Evolutionary conservation across 2,888 invertebrate species (phyloP).

Genomic region (Hipparchia sbordonii): DNA sequence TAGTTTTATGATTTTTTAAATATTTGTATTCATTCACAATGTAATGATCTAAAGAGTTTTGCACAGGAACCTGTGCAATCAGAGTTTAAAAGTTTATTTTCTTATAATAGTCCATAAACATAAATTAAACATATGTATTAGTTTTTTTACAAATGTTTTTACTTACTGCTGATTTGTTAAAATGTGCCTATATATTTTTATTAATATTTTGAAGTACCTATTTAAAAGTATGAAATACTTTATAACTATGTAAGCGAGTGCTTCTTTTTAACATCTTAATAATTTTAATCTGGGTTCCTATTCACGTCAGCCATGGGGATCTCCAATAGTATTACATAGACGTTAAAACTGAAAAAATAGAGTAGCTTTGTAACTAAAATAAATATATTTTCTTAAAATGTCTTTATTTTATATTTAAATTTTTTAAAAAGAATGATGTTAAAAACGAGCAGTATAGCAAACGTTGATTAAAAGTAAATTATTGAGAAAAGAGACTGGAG

Average conservation of each 20-base stretch:
- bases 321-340: slow-evolving; percentile 1
- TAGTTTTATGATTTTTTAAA: too few species aligned
- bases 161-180: not conserved
- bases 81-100: too few species aligned
- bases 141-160: not conserved
- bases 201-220: not conserved
- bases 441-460: not conserved
- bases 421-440: slow-evolving; percentile 3
- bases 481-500: slow-evolving; percentile 15
- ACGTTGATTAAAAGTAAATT: not conserved
- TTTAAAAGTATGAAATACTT: slow-evolving; percentile 9
- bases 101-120: not conserved
- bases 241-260: not conserved
- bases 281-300: slow-evolving; percentile 13
- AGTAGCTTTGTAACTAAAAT: not conserved
- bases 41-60: too few species aligned
- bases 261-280: not conserved
- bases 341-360: not conserved
- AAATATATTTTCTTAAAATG: slow-evolving; percentile 13
- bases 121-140: not conserved
- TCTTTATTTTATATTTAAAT: slow-evolving; percentile 4
- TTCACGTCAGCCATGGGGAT: slow-evolving; percentile 4
- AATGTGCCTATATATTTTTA: too few species aligned
- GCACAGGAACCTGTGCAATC: too few species aligned
- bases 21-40: too few species aligned